A percentile compares a stretch with the other conserved stretches of the same genome.
These are phyloP conservation scores for Maniola hyperantus DNA, from an alignment of 2,888 invertebrate species.

Conservation along the genomic window DNA sequence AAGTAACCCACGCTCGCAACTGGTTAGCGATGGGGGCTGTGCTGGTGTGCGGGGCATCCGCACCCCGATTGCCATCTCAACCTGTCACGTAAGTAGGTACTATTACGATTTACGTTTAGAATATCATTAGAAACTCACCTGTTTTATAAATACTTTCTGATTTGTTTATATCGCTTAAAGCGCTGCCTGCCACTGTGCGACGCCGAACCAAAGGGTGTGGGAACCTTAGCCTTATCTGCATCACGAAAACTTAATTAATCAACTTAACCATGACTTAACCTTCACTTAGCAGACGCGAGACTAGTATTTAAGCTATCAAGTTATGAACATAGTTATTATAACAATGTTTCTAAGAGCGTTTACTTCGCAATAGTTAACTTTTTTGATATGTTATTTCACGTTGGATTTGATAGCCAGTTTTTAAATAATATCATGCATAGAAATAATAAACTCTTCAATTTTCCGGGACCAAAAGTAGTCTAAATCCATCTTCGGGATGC, in stretches of 20 bases:
- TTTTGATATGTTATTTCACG: background rate
- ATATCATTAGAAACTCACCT: background rate
- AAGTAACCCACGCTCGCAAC: too few species aligned
- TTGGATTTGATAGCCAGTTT: background rate
- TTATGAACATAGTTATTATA: slow-evolving; percentile 16
- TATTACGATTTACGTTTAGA: background rate
- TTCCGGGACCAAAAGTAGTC: too few species aligned
- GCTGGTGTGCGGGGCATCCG: too few species aligned
- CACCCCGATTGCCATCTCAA: too few species aligned
- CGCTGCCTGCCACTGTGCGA: slow-evolving; percentile 44
- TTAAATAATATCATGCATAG: too few species aligned
- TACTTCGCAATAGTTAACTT: slow-evolving; percentile 1
- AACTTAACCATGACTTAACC: slow-evolving; percentile 54
- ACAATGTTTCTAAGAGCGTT: slow-evolving; percentile 17
- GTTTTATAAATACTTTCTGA: background rate
- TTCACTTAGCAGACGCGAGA: slow-evolving; percentile 45
- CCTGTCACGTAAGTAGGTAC: too few species aligned
- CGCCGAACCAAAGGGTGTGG: slow-evolving; percentile 50
- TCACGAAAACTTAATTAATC: slow-evolving; percentile 57
- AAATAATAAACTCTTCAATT: too few species aligned
- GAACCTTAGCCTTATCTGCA: slow-evolving; percentile 47
- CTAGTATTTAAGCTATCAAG: slow-evolving; percentile 36
- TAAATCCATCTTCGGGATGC: too few species aligned
- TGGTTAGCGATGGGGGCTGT: too few species aligned
- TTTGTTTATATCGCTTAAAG: slow-evolving; percentile 41